phyloP scores from a whole-genome alignment of 2,888 invertebrate genomes.

The Microctonus brassicae region DNA sequence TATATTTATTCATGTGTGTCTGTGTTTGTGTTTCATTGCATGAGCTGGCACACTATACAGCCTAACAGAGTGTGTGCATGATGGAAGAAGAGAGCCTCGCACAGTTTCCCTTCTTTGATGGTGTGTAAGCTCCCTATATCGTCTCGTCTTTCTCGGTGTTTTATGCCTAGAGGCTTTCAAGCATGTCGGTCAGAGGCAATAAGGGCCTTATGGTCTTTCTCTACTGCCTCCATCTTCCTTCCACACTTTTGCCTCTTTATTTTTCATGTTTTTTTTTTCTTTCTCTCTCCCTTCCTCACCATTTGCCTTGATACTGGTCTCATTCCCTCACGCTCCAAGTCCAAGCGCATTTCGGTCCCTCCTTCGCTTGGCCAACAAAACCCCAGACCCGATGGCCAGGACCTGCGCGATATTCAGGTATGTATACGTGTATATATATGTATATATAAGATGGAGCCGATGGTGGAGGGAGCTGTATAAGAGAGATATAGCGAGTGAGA shows the following conservation, averaged over 20 bases:
- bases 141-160: conserved; percentile 31
- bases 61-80: too few relatives aligned
- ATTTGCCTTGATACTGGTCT: background rate
- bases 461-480: background rate
- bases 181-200: conserved; percentile 30
- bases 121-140: conserved; percentile 25
- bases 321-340: conserved; percentile 11
- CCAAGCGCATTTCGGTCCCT: background rate
- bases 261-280: background rate
- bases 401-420: conserved; percentile 28
- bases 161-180: conserved; percentile 34
- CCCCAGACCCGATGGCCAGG: conserved; percentile 11
- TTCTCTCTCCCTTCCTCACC: background rate
- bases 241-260: background rate
- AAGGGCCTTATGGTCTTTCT: conserved; percentile 19
- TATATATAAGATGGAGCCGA: background rate
- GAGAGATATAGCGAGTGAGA: background rate
- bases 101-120: conserved; percentile 18
- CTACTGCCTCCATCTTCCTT: background rate
- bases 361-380: conserved; percentile 4
- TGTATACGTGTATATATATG: background rate
- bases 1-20: too few relatives aligned
- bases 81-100: conserved; percentile 26
- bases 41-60: background rate
- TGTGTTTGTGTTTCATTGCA: background rate